Evolutionary conservation across 1,140 invertebrate genomes (phyloP), one percentile per base, ranked within the genome.

Genomic region (Campoletis sonorensis): DNA sequence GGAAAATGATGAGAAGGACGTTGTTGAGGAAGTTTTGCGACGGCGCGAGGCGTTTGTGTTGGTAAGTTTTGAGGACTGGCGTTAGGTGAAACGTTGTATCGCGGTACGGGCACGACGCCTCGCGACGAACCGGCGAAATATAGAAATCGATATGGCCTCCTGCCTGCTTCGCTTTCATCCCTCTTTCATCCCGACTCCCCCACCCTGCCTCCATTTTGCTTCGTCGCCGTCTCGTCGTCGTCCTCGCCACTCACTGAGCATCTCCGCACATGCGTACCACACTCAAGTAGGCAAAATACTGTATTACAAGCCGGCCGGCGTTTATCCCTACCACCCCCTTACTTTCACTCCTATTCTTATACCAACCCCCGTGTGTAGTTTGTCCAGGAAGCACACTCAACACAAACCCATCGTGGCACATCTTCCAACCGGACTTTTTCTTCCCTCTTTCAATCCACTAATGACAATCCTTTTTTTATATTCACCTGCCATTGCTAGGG

Each of bases 81-180:
- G 61, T 67, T 67, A 23, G 61, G 61, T 11, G 64, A 77, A 58
- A 61, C 27, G 21, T 40, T 21, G 51, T 77, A 16, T 73, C 23
- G 40, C 33, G 49, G 80, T 10, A 67, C 80, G 15, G 40, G 51
- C 75, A 54, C 84, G 84, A 82, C 82, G 79, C 83, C 82, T 81
- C 58, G 82, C 76, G 84, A 77, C 79, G 70, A 51, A 18, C 67
- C 18, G 30, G 49, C 16, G 79, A 84, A 82, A 58, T 77, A 54
- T 68, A 78, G 86, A 89, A 91, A 91, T 91, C 90, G 90, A 91
- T 91, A 90, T 85, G 51, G 30, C 21, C 51, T 70, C 73, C 30
- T 54, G 49, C 73, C 30, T 33, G 26, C 67, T 21, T 33, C 18
- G 27, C 67, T 18, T 33, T 18, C 67, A 18, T 70, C 30, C 15